Base-by-base conservation (phyloP, 1,140 invertebrate genomes). In the Musca vetustissima region DNA sequence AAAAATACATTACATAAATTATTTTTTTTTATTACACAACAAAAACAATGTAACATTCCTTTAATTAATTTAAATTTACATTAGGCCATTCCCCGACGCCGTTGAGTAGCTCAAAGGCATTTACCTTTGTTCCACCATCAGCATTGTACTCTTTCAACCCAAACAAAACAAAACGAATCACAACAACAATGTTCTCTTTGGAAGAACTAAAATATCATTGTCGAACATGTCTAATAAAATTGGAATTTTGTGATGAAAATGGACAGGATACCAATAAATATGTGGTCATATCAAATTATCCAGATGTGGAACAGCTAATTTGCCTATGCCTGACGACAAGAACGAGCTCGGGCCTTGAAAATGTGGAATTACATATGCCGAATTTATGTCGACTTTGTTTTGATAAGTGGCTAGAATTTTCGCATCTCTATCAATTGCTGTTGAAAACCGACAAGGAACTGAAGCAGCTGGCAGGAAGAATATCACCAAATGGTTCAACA, bases 211-310 rank as follows among this genome's bases (percentile, higher is more conserved):
- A 24, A 43, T 32, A 43, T 36, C 36, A 61, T 21, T 61, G 57
- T 61, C 57, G 57, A 17, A 61, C 57, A n/a, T 61, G 57, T 36
- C 19, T 61, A 13, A 19, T 36, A 32, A 61, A 61, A 17, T 43
- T 61, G 17, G 57, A 61, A 32, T 19, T 13, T 9, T 36, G 6
- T 14, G 19, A 9, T n/a, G 57, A 61, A 36, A 32, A 36, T 61
- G 17, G 6, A 1, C 36, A 43, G 36, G 36, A 43, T 43, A 2
- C 25, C n/a, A 19, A 13, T 11, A 61, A 43, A 21, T 19, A 0
- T 17, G 11, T 61, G 36, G n/a, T 32, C 6, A 61, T 14, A 36
- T 36, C 8, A 19, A 61, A 61, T 21, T 43, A 11, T 32, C 25
- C 57, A 19, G 28, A 61, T 2, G 15, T 61, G 4, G n/a, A 61